Evolutionary conservation across 2,113 vertebrate species (phyloP), one percentile per base, ranked within the genome.

Genomic region (Aramus guarauna): DNA sequence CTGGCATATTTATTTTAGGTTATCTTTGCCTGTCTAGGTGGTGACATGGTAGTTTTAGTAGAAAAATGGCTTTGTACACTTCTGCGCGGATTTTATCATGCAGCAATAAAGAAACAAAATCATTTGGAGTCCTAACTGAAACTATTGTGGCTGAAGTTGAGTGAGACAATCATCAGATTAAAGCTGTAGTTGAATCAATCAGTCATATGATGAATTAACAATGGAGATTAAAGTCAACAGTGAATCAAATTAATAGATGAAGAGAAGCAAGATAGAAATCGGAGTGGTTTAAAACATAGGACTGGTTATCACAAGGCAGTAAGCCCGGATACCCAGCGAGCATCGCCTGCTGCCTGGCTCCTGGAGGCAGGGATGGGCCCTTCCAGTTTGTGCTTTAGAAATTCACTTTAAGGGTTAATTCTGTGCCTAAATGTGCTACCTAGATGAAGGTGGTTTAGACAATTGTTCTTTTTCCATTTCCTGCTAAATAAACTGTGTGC

Each of bases 201-300:
- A 95, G 71, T 80, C 78, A 86, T 68, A 47, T 96, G 94, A 86
- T 95, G 85, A 79, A 85, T 92, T 96, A 96, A 83, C 88, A 94
- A 45, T 0, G 0, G 63, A 85, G 71, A 67, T 87, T 72, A 71
- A 95, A 96, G 71, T 93, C 78, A 95, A 85, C 41, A 90, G 41
- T 63, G 78, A 96, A 92, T 90, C 67, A 63, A 58, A 80, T 74
- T 50, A 88, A 88, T 80, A 88, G 67, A 37, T 69, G 74, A 79
- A 85, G 67, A 92, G 45, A 62, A 86, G 50, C 78, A 69, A 55
- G 85, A 69, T 41, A 88, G 81, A 88, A 86, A 58, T 84, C 26
- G 36, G 67, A n/a, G 12, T 73, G 10, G 18, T 83, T 69, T 83
- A 77, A 83, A 92, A 63, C 18, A 14, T 17, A 10, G 1, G 19